Evolutionary conservation across 2,888 invertebrate species (phyloP), one percentile per base, ranked within the genome.

Genomic region (Diarsia dahlii): DNA sequence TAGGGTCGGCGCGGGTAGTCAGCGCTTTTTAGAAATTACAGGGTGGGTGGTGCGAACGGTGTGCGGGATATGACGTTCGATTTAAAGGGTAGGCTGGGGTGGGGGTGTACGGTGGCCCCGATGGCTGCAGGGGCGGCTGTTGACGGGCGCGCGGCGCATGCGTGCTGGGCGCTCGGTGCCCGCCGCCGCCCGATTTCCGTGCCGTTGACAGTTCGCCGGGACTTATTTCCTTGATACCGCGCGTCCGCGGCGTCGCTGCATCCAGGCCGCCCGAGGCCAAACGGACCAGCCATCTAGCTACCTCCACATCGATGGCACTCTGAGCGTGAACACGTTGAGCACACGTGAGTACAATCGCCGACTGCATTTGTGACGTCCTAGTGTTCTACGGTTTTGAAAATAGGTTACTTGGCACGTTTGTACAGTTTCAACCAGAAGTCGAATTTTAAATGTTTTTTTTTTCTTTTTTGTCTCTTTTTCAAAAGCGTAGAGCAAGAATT

Each of bases 141-240:
- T 96, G 95, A 96, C 96, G 97, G 97, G 96, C 96, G 95, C 94
- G 92, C 90, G 95, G 94, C 97, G 97, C 97, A 90, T 95, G 97
- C 96, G 97, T 94, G 85, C 88, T 92, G 88, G 90, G 87, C 84
- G 81, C 92, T 93, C 86, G 88, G 89, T 89, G 90, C 93, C 93
- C 91, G 90, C 93, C 95, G 94, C 95, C 95, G 97, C 97, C 97
- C 97, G 95, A 94, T 95, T 96, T 97, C 97, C 97, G 97, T 96
- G 95, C 96, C 97, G 97, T 96, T 97, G 97, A 97, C 97, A 97
- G 97, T 97, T 97, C 96, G 95, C 95, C 95, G 94, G 95, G 95
- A 94, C 95, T 94, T 94, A 95, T 95, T 96, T 97, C 97, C 97
- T 95, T 95, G 94, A 95, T 91, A 93, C 92, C 92, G 95, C 95